A percentile compares a stretch with the other conserved stretches of the same genome.
Evolutionary conservation across 2,113 vertebrate genomes (phyloP).

Genomic region (mouse (Mus musculus)): GRCm39 chrX:143940501-143941000

Average conservation of each 20-base stretch:
- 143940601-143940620: not conserved
- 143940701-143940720: not conserved
- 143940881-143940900: not conserved
- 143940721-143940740: not conserved
- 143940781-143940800: not conserved
- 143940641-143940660: not conserved
- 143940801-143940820: not conserved
- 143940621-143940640: not conserved
- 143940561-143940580: not conserved
- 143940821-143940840: not conserved
- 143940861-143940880: not conserved
- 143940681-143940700: not conserved
- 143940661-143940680: not conserved
- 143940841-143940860: not conserved
- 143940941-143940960: too few relatives aligned
- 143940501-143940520: not conserved
- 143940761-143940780: not conserved
- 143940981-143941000: not conserved
- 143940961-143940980: not conserved
- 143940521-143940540: not conserved
- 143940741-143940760: not conserved
- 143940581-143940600: not conserved
- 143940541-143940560: not conserved
- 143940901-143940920: not conserved
- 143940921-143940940: not conserved